These are phyloP conservation scores for Pangasianodon hypophthalmus DNA, from an alignment of 2,113 vertebrate species.

Conservation along the genomic window DNA sequence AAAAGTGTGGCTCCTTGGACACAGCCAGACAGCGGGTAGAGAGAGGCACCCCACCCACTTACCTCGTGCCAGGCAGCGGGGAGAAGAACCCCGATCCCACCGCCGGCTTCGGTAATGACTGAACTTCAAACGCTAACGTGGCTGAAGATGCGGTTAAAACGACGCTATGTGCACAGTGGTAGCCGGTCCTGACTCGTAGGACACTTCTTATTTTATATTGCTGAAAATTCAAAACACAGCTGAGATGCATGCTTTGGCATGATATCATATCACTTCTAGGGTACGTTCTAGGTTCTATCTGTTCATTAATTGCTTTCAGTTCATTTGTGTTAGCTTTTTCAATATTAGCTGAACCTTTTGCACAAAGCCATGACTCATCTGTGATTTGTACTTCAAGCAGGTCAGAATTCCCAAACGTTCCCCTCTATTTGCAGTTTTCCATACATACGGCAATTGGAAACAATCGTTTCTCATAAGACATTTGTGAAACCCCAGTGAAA, in stretches of 20 bases:
- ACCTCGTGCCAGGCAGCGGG: conserved; percentile 49
- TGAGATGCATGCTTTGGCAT: not conserved
- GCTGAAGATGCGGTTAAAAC: not conserved
- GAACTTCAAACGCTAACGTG: not conserved
- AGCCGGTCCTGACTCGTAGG: not conserved
- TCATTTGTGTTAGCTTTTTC: conserved; percentile 7
- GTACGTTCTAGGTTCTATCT: not conserved
- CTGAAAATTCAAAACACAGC: not conserved
- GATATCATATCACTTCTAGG: not conserved
- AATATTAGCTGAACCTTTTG: conserved; percentile 13
- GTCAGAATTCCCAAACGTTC: not conserved
- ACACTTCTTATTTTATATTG: not conserved
- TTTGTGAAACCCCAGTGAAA: conserved; percentile 2
- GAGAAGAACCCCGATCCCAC: conserved; percentile 51
- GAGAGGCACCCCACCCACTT: conserved; percentile 62
- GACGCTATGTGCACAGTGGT: not conserved
- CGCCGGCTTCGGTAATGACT: conserved; percentile 33
- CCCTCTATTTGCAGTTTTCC: conserved; percentile 9
- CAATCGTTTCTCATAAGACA: not conserved
- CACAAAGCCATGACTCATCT: conserved; percentile 15
- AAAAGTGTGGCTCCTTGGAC: conserved; percentile 65
- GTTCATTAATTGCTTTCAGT: not conserved
- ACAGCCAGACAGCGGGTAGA: conserved; percentile 69
- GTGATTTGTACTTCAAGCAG: not conserved
- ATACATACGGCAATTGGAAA: conserved; percentile 12